Percentiles rank a stretch among this genome's conserved stretches.
Evolutionary conservation across 2,113 vertebrate genomes (phyloP).

Genomic region (Danionella cerebrum): DNA sequence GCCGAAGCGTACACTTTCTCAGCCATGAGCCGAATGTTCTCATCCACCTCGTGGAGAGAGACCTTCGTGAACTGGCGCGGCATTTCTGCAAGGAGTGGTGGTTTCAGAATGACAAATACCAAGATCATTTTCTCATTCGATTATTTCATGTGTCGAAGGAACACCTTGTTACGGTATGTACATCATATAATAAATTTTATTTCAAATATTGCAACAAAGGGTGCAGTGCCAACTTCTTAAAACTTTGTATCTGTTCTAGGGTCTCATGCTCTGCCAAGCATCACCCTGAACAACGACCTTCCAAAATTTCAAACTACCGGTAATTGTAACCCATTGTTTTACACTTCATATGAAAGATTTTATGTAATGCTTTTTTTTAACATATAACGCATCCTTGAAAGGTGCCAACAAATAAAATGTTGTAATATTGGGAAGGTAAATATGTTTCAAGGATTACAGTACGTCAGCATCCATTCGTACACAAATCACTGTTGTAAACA

Average conservation of each 20-base stretch:
- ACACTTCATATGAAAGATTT: no score
- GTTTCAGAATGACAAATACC: neutral
- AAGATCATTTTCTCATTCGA: neutral
- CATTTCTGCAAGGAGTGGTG: constrained; percentile 63
- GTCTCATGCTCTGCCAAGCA: no score
- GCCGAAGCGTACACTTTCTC: constrained; percentile 93
- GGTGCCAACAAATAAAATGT: no score
- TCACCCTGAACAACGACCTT: no score
- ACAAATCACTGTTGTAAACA: constrained; percentile 43
- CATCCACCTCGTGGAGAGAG: constrained; percentile 77
- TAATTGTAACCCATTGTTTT: no score
- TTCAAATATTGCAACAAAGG: no score
- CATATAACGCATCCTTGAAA: no score
- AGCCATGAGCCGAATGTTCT: constrained; percentile 76
- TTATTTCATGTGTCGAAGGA: neutral
- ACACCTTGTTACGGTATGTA: neutral
- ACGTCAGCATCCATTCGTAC: no score
- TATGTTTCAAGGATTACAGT: no score
- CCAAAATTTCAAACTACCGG: no score
- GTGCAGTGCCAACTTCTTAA: no score
- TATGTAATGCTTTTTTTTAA: neutral
- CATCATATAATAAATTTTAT: neutral
- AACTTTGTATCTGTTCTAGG: no score
- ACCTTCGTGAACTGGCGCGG: constrained; percentile 80
- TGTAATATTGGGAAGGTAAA: neutral